phyloP scores from a whole-genome alignment of 2,888 invertebrate species.

The Dasypolia templi region DNA sequence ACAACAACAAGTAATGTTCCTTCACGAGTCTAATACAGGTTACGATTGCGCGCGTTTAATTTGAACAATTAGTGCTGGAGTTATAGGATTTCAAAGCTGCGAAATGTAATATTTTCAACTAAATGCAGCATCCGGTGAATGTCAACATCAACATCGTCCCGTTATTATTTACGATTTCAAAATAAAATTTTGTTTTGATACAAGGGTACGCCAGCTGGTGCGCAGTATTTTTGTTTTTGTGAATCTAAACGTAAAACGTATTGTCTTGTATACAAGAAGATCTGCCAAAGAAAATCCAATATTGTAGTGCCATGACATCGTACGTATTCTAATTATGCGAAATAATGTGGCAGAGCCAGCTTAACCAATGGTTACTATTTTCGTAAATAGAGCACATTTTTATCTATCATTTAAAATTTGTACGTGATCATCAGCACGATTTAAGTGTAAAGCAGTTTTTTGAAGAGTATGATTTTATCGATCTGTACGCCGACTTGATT shows the following conservation, averaged over 20 bases:
- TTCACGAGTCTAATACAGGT: no score
- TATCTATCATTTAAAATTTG: slow-evolving; percentile 30
- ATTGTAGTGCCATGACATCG: slow-evolving; percentile 2
- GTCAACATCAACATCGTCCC: slow-evolving; percentile 31
- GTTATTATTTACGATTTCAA: slow-evolving; percentile 49
- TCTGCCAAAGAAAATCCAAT: slow-evolving; percentile 34
- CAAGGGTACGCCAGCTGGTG: slow-evolving; percentile 44
- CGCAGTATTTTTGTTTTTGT: slow-evolving; percentile 50
- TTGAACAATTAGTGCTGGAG: not conserved
- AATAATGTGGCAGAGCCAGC: slow-evolving; percentile 20
- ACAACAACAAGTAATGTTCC: no score
- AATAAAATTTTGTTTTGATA: slow-evolving; percentile 52
- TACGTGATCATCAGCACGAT: slow-evolving; percentile 52
- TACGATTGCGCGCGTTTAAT: no score
- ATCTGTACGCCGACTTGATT: not conserved
- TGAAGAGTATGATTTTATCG: not conserved
- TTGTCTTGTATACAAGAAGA: slow-evolving; percentile 25
- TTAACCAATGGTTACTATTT: slow-evolving; percentile 30
- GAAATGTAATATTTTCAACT: slow-evolving; percentile 8
- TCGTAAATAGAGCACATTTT: slow-evolving; percentile 27
- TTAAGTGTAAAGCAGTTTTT: slow-evolving; percentile 17
- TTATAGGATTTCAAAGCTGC: slow-evolving; percentile 5
- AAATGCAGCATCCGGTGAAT: not conserved
- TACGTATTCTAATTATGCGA: slow-evolving; percentile 24
- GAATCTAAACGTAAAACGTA: slow-evolving; percentile 30